A percentile compares a stretch with the other conserved stretches of the same genome.
phyloP scores from a whole-genome alignment of 2,113 vertebrate species.

The Heptranchias perlo region DNA sequence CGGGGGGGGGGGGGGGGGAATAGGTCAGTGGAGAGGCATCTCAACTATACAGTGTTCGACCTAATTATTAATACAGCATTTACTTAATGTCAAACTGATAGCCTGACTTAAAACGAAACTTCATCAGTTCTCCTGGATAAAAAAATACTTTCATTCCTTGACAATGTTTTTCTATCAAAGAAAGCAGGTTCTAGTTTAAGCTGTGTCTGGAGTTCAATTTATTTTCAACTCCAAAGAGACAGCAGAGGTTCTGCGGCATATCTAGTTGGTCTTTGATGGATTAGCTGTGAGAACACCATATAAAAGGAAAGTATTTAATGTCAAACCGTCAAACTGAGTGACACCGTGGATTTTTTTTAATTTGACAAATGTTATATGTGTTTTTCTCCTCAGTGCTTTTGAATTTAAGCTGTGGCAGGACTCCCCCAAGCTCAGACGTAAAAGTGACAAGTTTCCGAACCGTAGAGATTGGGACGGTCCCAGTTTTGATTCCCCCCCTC shows the following conservation, averaged over 20 bases:
- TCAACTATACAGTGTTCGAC: no score
- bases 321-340: background rate
- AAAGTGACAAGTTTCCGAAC: background rate
- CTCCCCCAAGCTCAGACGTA: background rate
- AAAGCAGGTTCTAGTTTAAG: background rate
- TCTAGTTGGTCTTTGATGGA: background rate
- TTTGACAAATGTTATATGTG: slow-evolving; percentile 11
- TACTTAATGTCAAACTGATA: background rate
- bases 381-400: background rate
- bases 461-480: background rate
- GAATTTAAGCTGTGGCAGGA: background rate
- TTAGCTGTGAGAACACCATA: background rate
- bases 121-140: background rate
- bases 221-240: background rate
- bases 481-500: no score
- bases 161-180: background rate
- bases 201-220: background rate
- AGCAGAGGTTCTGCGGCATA: background rate
- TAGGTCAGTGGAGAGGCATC: background rate
- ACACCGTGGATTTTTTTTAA: background rate
- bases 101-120: background rate
- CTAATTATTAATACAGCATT: background rate
- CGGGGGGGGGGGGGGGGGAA: no score
- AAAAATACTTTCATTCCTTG: background rate
- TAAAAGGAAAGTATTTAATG: background rate